Evolutionary conservation across 2,797 vertebrate genomes (phyloP).

Genomic region (Enteromius afrohamiltoni): DNA sequence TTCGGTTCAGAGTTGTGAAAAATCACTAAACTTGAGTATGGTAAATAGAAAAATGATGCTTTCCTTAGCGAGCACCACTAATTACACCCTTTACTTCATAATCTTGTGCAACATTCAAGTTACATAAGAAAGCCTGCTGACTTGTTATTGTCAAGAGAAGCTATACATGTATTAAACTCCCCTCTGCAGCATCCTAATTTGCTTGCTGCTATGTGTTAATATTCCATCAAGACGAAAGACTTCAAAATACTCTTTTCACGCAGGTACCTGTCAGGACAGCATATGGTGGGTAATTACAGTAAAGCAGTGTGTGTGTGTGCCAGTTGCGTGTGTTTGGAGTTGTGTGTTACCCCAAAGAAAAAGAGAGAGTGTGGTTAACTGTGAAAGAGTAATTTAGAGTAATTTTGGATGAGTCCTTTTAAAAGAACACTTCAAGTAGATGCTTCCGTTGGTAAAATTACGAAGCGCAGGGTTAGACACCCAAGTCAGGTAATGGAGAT

Average conservation of each 20-base stretch:
- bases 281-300: constrained; percentile 56
- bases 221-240: constrained; percentile 41
- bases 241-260: constrained; percentile 36
- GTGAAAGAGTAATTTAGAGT: constrained; percentile 49
- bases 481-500: constrained; percentile 43
- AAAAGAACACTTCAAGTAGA: constrained; percentile 49
- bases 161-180: constrained; percentile 29
- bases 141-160: constrained; percentile 25
- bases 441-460: constrained; percentile 46
- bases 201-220: constrained; percentile 20
- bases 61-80: not conserved
- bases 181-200: constrained; percentile 11
- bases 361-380: constrained; percentile 34
- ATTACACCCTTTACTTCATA: constrained; percentile 20
- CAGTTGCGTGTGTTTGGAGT: not conserved
- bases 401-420: constrained; percentile 46
- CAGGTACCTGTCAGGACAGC: constrained; percentile 50
- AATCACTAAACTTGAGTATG: not conserved
- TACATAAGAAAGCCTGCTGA: constrained; percentile 20
- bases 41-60: constrained; percentile 7
- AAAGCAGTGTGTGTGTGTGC: constrained; percentile 37
- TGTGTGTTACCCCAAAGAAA: constrained; percentile 34
- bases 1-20: not conserved
- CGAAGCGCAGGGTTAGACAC: constrained; percentile 28
- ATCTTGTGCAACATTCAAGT: constrained; percentile 5